phyloP scores from a whole-genome alignment of 2,113 vertebrate species.

The Thamnophis sirtalis region DNA sequence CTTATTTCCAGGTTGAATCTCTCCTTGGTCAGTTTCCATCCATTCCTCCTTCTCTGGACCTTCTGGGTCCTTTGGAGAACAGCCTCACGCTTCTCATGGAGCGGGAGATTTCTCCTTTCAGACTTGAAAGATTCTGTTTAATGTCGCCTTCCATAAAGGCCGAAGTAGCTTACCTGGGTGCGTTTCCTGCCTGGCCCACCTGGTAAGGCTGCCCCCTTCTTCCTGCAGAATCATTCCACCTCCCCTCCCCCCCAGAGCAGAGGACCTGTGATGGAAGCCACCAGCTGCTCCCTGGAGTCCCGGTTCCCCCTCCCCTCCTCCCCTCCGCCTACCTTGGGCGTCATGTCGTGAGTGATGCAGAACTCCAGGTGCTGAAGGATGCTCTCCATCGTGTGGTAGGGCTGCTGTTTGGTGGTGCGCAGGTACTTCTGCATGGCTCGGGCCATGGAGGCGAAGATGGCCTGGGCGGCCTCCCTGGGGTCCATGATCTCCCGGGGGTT shows the following conservation, averaged over 20 bases:
- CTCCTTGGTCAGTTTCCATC: too few species aligned
- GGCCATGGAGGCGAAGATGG: constrained; percentile 96
- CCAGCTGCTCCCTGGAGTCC: background rate
- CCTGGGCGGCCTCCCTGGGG: constrained; percentile 91
- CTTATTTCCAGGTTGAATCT: too few species aligned
- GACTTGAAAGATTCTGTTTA: too few species aligned
- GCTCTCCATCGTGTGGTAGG: constrained; percentile 98
- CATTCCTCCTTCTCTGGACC: too few species aligned
- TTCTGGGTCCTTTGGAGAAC: too few species aligned
- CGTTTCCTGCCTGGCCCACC: background rate
- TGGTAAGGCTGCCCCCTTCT: background rate
- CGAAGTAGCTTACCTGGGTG: too few species aligned
- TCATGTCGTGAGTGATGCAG: constrained; percentile 98
- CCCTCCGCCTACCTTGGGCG: constrained; percentile 78
- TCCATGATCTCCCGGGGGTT: constrained; percentile 93
- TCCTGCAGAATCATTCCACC: background rate
- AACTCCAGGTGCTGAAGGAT: constrained; percentile 96
- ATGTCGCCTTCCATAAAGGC: too few species aligned
- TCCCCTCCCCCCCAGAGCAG: too few species aligned
- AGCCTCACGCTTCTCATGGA: too few species aligned
- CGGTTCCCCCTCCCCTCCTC: background rate
- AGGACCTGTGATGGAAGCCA: background rate
- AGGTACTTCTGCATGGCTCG: constrained; percentile 98
- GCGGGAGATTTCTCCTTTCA: too few species aligned
- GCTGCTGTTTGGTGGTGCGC: constrained; percentile 91